Percentiles rank a stretch among this genome's conserved stretches.
Evolutionary conservation across 2,113 vertebrate genomes (phyloP).

Genomic region (Gymnobelideus leadbeateri): DNA sequence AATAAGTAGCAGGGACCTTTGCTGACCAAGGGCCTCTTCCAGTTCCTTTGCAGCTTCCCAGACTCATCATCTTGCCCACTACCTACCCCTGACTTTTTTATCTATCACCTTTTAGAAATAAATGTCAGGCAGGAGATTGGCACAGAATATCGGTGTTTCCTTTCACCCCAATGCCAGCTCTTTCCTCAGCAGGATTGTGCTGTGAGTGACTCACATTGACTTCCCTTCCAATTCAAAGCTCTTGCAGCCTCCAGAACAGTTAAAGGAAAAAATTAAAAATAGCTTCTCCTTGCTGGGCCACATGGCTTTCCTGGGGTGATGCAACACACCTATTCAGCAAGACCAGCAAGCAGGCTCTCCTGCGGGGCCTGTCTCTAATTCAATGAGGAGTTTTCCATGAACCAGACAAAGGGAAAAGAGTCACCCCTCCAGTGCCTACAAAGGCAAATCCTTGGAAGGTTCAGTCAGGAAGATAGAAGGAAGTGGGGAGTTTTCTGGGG

Average conservation of each 20-base stretch:
- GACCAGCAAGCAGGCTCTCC: background rate
- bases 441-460: background rate
- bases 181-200: slow-evolving; percentile 69
- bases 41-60: background rate
- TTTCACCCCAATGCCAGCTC: slow-evolving; percentile 21
- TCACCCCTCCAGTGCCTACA: background rate
- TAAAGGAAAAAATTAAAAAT: slow-evolving; percentile 53
- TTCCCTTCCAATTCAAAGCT: slow-evolving; percentile 66
- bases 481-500: background rate
- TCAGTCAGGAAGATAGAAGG: background rate
- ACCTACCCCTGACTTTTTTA: background rate
- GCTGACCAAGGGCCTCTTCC: background rate
- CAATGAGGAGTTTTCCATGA: background rate
- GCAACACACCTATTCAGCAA: background rate
- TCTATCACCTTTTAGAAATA: background rate
- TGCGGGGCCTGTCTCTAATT: background rate
- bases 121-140: slow-evolving; percentile 74
- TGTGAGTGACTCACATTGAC: slow-evolving; percentile 67
- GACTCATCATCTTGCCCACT: background rate
- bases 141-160: slow-evolving; percentile 69
- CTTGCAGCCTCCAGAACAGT: slow-evolving; percentile 43
- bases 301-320: background rate
- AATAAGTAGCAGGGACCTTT: slow-evolving; percentile 42
- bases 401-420: background rate
- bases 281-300: slow-evolving; percentile 14